Evolutionary conservation across 53 echinoderm and acorn worm genomes (phyloP), one percentile per base, ranked within the genome.

Genomic region (Arbacia lixula): DNA sequence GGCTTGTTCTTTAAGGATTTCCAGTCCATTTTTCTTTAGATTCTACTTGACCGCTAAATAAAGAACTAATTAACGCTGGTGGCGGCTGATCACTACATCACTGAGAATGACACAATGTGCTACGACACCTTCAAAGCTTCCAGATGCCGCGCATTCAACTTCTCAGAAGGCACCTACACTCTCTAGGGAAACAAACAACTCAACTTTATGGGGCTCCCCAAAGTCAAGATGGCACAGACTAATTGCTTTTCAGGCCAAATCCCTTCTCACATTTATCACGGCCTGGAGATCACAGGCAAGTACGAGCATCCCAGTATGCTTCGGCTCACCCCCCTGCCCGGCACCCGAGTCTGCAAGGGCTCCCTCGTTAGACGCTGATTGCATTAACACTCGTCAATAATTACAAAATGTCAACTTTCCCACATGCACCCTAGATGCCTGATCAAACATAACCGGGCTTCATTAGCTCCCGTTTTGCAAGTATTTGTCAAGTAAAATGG

Each of bases 401-500:
- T 75, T 75, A 75, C 75, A 12, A 54, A 52, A 75, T 35, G 55
- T 54, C 55, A 75, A 55, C 53, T 71, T 46, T 71, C 28, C 42
- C 71, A 46, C 46, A 49, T 43, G 29, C 42, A 43, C 42, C 43
- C 71, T 46, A 25, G 12, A 25, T 10, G 71, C 71, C 26, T 27
- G 71, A 71, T 40, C 71, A 71, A 40, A 71, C 41, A 42, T 29
- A 42, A 14, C 46, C 41, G 29, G 26, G 39, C 71, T 46, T 71
- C 24, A 71, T 46, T 46, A 46, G 50, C 26, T 29, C 71, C 46
- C 6, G 16, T 46, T 27, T 71, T 40, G 71, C 1, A 17, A 71
- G 71, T 43, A 71, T 71, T 71, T 71, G 43, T 71, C 71, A 71
- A 46, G 27, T 29, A 71, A 46, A 71, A 71, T 71, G 71, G 46